Evolutionary conservation across 2,797 vertebrate species (phyloP).

Genomic region (Anas flavirostris): DNA sequence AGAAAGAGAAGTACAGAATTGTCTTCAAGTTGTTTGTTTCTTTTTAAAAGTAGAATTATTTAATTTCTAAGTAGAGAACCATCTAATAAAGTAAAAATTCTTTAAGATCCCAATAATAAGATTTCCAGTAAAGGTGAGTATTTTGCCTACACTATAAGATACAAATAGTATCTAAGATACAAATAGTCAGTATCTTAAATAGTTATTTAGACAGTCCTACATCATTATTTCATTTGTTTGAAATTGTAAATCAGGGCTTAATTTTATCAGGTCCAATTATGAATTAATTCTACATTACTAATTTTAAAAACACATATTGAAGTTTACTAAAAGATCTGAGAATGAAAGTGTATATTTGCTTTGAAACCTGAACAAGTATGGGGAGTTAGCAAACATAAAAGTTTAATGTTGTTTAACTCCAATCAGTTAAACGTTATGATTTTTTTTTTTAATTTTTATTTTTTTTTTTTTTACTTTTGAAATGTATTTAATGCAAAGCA

Average conservation of each 20-base stretch:
- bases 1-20: not conserved
- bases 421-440: not conserved
- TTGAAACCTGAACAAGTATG: not conserved
- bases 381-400: not conserved
- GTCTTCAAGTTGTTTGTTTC: not conserved
- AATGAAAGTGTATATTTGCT: not conserved
- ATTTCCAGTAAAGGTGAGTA: not conserved
- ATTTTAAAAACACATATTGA: not conserved
- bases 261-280: not conserved
- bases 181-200: not conserved
- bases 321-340: not conserved
- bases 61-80: conserved; percentile 34
- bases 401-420: not conserved
- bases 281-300: not conserved
- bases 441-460: no score
- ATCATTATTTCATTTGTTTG: not conserved
- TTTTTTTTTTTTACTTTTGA: not conserved
- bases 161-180: not conserved
- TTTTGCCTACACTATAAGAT: not conserved
- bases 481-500: not conserved
- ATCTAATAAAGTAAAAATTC: conserved; percentile 23
- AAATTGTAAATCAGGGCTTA: not conserved
- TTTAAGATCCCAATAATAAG: not conserved
- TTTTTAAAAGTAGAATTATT: not conserved
- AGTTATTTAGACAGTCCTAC: not conserved